phyloP scores from a whole-genome alignment of 2,797 vertebrate species.

The Pteropus rufus region DNA sequence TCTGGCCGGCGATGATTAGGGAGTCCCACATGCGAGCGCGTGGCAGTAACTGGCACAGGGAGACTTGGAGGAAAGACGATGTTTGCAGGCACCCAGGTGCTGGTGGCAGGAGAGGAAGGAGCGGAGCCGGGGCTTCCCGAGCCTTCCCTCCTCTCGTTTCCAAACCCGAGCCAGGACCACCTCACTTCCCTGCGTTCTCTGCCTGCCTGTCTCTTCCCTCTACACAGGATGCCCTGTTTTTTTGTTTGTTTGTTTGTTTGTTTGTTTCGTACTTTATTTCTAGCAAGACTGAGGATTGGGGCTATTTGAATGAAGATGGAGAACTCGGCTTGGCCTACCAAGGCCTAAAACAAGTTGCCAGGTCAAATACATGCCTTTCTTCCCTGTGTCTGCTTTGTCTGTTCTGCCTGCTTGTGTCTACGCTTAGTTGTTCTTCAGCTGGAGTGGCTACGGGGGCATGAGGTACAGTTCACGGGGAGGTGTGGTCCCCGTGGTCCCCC shows the following conservation, averaged over 20 bases:
- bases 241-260: conserved; percentile 1
- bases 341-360: conserved; percentile 96
- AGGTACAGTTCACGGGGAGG: rapidly evolving
- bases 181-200: background rate
- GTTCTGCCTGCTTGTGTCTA: background rate
- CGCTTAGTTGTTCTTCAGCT: background rate
- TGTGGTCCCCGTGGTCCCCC: background rate
- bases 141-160: background rate
- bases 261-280: conserved; percentile 80
- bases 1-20: rapidly evolving
- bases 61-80: rapidly evolving
- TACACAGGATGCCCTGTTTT: conserved; percentile 75
- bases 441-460: background rate
- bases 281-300: conserved; percentile 93
- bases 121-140: rapidly evolving
- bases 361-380: conserved; percentile 83
- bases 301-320: conserved; percentile 94
- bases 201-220: conserved; percentile 71
- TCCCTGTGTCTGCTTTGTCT: background rate
- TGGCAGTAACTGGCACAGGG: background rate
- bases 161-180: background rate
- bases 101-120: background rate
- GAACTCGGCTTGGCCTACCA: conserved; percentile 95
- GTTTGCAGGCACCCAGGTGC: background rate
- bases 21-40: rapidly evolving